Percentiles rank a stretch among this genome's conserved stretches.
Conservation (phyloP, 2,888 invertebrate genomes). For the Adelphocoris suturalis region DNA sequence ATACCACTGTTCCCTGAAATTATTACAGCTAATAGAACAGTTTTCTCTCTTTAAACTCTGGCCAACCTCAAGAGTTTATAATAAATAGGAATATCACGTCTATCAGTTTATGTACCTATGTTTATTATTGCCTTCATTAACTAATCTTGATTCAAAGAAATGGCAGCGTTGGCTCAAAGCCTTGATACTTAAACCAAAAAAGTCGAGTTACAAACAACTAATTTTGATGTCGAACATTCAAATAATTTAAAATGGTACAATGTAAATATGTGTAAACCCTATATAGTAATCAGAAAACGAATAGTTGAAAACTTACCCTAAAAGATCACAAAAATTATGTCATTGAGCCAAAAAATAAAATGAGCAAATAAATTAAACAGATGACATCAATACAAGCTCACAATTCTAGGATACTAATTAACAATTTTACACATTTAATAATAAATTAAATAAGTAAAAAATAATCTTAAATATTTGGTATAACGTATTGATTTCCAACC, state of each 20-base stretch:
- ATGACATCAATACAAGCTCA: slow-evolving; percentile 19
- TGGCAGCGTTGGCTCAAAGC: not conserved
- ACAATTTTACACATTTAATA: slow-evolving; percentile 46
- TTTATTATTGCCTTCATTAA: not conserved
- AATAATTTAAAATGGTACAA: not conserved
- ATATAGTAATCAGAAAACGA: not conserved
- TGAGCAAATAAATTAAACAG: not conserved
- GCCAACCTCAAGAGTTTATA: not conserved
- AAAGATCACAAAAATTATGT: slow-evolving; percentile 40
- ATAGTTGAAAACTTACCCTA: not conserved
- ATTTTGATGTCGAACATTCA: not conserved
- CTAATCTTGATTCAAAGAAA: not conserved
- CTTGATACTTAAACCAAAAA: not conserved
- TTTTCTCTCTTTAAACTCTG: not conserved
- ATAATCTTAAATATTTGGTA: slow-evolving; percentile 45
- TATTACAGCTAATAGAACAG: not conserved
- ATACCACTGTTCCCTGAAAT: not conserved
- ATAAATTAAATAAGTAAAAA: slow-evolving; percentile 43
- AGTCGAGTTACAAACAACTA: not conserved
- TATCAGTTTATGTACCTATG: not conserved
- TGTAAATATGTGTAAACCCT: not conserved
- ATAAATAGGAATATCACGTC: not conserved
- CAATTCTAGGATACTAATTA: slow-evolving; percentile 45
- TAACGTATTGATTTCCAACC: slow-evolving; percentile 47
- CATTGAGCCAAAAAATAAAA: slow-evolving; percentile 32